phyloP scores from a whole-genome alignment of 2,797 vertebrate genomes.

The Eleutherodactylus coqui region DNA sequence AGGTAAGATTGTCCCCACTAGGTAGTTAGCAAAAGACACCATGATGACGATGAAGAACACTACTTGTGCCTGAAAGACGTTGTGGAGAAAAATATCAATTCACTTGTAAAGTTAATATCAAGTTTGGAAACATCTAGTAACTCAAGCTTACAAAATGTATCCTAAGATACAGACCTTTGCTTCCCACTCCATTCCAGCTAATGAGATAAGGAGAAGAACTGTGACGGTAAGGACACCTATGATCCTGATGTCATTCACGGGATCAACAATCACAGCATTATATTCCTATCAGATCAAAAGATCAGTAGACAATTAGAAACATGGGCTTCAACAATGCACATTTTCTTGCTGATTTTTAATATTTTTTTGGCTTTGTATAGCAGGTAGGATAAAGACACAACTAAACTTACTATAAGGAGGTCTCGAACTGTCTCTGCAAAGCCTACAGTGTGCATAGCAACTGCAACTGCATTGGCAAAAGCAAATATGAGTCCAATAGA shows the following conservation, averaged over 20 bases:
- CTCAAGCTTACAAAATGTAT: background rate
- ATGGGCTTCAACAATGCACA: background rate
- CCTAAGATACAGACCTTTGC: slow-evolving; percentile 71
- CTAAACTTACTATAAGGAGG: slow-evolving; percentile 68
- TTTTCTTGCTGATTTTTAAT: background rate
- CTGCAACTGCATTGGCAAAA: slow-evolving; percentile 77
- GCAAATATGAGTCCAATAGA: slow-evolving; percentile 77
- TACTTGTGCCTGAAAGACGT: slow-evolving; percentile 72
- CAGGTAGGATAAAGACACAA: background rate
- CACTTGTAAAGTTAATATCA: too few species aligned
- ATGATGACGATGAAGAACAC: slow-evolving; percentile 77
- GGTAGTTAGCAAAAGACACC: slow-evolving; percentile 76
- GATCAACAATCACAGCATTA: slow-evolving; percentile 69
- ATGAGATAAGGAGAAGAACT: slow-evolving; percentile 72
- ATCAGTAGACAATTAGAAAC: background rate
- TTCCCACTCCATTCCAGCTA: slow-evolving; percentile 81
- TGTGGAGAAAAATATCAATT: background rate
- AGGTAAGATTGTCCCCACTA: slow-evolving; percentile 76
- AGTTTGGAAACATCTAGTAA: background rate
- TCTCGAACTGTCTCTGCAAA: slow-evolving; percentile 78
- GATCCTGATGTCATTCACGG: slow-evolving; percentile 75
- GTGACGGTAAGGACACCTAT: slow-evolving; percentile 75
- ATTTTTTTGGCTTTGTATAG: background rate
- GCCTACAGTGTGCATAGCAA: slow-evolving; percentile 76
- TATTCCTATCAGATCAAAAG: slow-evolving; percentile 68